These are phyloP conservation scores for Psittacula echo DNA, from an alignment of 2,797 vertebrate genomes.

Conservation along the genomic window DNA sequence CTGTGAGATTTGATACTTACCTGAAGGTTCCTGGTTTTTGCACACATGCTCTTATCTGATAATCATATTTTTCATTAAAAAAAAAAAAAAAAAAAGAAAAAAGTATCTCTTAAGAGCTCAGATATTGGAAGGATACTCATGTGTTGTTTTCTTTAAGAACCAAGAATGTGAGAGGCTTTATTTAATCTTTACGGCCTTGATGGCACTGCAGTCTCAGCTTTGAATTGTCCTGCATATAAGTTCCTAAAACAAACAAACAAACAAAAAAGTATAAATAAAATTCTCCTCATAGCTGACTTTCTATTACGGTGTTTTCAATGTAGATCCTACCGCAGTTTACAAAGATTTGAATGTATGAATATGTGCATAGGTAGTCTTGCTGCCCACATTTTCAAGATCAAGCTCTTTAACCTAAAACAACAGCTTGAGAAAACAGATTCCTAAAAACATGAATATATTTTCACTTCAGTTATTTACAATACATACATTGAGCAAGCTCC, in stretches of 20 bases:
- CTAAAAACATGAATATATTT: background rate
- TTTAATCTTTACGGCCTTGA: background rate
- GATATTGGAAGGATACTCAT: background rate
- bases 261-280: background rate
- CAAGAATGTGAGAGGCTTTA: background rate
- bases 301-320: background rate
- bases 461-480: background rate
- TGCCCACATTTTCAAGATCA: background rate
- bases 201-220: background rate
- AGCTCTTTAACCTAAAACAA: background rate
- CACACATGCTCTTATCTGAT: background rate
- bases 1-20: background rate
- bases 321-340: background rate
- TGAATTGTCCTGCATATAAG: background rate
- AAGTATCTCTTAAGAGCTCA: background rate
- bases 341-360: background rate
- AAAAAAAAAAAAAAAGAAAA: background rate
- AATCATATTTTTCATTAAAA: background rate
- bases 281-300: background rate
- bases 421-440: background rate
- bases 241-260: background rate
- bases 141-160: background rate
- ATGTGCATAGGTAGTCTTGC: background rate
- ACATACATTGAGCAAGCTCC: background rate
- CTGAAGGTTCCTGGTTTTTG: background rate